phyloP scores from a whole-genome alignment of 2,797 vertebrate genomes.

The Tinamus major region DNA sequence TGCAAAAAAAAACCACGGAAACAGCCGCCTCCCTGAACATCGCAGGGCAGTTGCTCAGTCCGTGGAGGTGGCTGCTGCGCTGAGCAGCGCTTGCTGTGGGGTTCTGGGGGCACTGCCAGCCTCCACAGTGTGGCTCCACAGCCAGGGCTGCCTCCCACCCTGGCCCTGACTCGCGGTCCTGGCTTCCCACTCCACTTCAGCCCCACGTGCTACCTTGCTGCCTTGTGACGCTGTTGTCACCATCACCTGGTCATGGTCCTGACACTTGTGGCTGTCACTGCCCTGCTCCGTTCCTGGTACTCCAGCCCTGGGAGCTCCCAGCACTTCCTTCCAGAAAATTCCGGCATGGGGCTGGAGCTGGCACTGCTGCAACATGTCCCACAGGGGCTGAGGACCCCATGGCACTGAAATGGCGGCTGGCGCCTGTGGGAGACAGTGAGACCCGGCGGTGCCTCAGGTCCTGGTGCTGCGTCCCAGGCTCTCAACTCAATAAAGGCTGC shows the following conservation, averaged over 20 bases:
- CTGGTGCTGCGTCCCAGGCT: not conserved
- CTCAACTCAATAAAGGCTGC: not conserved
- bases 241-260: too few relatives aligned
- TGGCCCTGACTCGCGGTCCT: too few relatives aligned
- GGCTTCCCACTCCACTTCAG: too few relatives aligned
- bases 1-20: not conserved
- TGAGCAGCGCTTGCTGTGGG: not conserved
- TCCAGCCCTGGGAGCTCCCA: too few relatives aligned
- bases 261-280: too few relatives aligned
- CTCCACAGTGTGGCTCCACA: not conserved
- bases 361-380: not conserved
- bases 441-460: too few relatives aligned
- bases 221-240: too few relatives aligned
- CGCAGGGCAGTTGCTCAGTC: accelerated
- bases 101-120: not conserved
- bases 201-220: too few relatives aligned
- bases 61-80: not conserved
- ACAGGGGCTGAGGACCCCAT: not conserved
- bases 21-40: not conserved
- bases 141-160: too few relatives aligned
- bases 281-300: too few relatives aligned
- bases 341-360: not conserved
- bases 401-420: not conserved
- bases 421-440: not conserved
- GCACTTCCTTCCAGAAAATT: not conserved